Percentiles rank a stretch among this genome's conserved stretches.
Evolutionary conservation across 2,888 invertebrate species (phyloP).

Genomic region (Chydorus sphaericus): DNA sequence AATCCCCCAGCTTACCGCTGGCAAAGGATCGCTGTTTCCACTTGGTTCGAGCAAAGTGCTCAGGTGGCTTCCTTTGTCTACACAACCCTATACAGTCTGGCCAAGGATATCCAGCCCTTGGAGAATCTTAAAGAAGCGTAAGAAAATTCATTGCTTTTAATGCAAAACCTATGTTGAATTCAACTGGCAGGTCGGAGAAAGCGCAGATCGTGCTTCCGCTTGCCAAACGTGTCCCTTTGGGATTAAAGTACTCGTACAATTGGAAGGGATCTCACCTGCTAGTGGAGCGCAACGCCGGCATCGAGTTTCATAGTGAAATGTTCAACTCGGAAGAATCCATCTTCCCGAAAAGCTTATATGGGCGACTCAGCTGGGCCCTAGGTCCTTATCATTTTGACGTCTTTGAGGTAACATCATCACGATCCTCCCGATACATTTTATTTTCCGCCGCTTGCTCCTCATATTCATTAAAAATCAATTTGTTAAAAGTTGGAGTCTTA

Average conservation of each 20-base stretch:
- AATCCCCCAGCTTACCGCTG: conserved; percentile 12
- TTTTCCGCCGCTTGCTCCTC: too few species aligned
- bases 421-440: too few species aligned
- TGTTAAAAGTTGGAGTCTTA: not conserved
- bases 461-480: not conserved
- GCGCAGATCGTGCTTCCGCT: conserved; percentile 10
- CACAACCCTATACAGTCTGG: conserved; percentile 1
- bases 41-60: conserved; percentile 9
- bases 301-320: conserved; percentile 10
- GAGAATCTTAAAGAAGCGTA: conserved; percentile 1
- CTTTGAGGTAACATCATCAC: too few species aligned
- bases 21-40: conserved; percentile 12
- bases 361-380: conserved; percentile 10
- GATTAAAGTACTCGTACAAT: conserved; percentile 11
- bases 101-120: not conserved
- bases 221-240: conserved; percentile 9
- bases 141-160: not conserved
- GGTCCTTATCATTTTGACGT: conserved; percentile 9
- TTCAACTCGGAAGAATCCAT: conserved; percentile 10
- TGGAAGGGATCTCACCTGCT: not conserved
- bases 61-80: conserved; percentile 11
- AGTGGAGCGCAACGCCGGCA: not conserved
- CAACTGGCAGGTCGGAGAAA: conserved; percentile 10
- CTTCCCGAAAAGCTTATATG: conserved; percentile 9
- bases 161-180: too few species aligned